Evolutionary conservation across 2,888 invertebrate genomes (phyloP).

Genomic region (Archaeoteleia sp.): DNA sequence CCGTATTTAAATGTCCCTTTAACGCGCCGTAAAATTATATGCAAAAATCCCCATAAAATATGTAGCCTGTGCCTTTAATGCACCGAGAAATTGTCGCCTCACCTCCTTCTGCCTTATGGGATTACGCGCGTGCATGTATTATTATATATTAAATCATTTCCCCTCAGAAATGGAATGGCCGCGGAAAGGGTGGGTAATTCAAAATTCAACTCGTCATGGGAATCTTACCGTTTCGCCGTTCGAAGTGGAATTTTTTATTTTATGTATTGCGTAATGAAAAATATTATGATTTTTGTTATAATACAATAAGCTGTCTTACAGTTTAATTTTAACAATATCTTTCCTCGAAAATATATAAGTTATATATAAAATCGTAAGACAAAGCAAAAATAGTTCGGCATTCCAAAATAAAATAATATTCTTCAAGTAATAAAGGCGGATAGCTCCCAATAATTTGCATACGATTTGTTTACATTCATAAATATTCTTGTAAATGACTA

Average conservation of each 20-base stretch:
- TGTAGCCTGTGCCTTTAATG: slow-evolving; percentile 70
- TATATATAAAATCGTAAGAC: too few species aligned
- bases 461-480: too few species aligned
- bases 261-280: too few species aligned
- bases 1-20: slow-evolving; percentile 72
- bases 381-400: too few species aligned
- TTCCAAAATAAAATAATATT: too few species aligned
- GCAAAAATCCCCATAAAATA: slow-evolving; percentile 74
- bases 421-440: too few species aligned
- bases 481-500: too few species aligned
- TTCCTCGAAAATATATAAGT: too few species aligned
- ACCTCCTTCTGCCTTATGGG: slow-evolving; percentile 61
- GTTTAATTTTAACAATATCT: too few species aligned
- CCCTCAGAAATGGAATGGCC: slow-evolving; percentile 12
- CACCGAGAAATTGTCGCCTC: slow-evolving; percentile 73
- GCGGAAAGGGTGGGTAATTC: slow-evolving; percentile 26
- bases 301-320: too few species aligned
- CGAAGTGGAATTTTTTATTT: slow-evolving; percentile 32
- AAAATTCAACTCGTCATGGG: slow-evolving; percentile 40
- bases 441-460: too few species aligned
- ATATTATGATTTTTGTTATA: too few species aligned
- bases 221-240: slow-evolving; percentile 31
- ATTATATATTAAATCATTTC: slow-evolving; percentile 57
- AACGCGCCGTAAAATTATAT: slow-evolving; percentile 75
- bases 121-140: slow-evolving; percentile 55